Base-by-base conservation (phyloP, 2,888 invertebrate species). In the Pardosa pseudoannulata region DNA sequence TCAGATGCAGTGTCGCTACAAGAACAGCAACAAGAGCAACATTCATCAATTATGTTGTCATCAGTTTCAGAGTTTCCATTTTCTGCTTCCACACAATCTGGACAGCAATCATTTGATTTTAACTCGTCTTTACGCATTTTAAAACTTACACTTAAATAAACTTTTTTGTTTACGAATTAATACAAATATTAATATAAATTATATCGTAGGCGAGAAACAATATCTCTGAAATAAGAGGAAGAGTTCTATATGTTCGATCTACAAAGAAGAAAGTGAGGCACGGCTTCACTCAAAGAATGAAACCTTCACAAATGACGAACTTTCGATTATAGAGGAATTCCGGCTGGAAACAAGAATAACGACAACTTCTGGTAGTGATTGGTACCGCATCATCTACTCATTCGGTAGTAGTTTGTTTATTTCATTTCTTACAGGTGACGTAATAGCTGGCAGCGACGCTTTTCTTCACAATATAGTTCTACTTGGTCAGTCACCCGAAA, bases 351-450 rank as follows among this genome's bases (percentile, higher is more conserved):
- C 75, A 75, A 76, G 28, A 46, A 32, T 39, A 70, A 67, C 32
- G 36, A 39, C 65, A 56, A 50, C 32, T 64, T 32, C 75, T 46
- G 28, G 46, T 72, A 46, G 65, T 19, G 76, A 72, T 72, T 83
- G 83, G 83, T 83, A 83, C 78, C 46, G 27, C 50, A 67, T 78
- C 50, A 78, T 36, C 50, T 41, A 78, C 36, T 50, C 71, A 76
- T 67, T 71, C 67, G 36, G 36, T 31, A 32, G 7, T 68, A 19
- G 19, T 13, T 74, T 81, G 23, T 70, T 76, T 75, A 7, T 62
- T 67, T 81, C 74, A 31, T 76, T 75, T 75, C 23, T 41, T 68
- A 5, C 50, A 56, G 3, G 32, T 56, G 50, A 78, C 32, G 67
- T 19, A 72, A 78, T 72, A 76, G 75, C 64, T 16, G 67, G 76